Conservation (phyloP, 2,113 vertebrate species). For the Cairina moschata region DNA sequence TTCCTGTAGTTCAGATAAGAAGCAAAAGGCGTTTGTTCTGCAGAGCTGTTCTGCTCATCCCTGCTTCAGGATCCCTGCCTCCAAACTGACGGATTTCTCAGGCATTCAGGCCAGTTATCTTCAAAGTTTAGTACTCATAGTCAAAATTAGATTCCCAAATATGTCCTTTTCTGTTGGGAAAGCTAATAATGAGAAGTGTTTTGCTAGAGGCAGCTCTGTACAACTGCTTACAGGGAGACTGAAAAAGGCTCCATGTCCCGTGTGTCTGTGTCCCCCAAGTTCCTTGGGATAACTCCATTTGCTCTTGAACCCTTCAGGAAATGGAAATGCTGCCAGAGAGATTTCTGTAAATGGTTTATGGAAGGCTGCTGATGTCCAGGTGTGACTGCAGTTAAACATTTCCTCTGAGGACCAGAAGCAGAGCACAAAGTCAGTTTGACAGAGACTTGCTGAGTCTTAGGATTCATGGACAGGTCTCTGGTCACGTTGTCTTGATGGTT, state of each 20-base stretch:
- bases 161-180: not conserved
- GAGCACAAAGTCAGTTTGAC: accelerated
- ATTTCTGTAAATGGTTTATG: not conserved
- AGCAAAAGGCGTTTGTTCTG: not conserved
- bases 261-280: not conserved
- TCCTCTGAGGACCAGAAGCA: not conserved
- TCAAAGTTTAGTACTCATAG: not conserved
- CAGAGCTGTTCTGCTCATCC: not conserved
- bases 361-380: not conserved
- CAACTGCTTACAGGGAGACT: not conserved
- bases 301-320: not conserved
- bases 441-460: not conserved
- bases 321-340: not conserved
- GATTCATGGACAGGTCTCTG: not conserved
- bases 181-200: not conserved
- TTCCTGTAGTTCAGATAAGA: not conserved
- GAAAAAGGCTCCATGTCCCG: not conserved
- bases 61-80: not conserved
- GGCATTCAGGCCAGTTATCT: not conserved
- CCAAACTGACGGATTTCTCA: not conserved
- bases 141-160: not conserved
- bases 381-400: accelerated
- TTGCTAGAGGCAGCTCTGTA: not conserved
- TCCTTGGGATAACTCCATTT: not conserved
- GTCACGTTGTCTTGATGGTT: accelerated